Evolutionary conservation across 2,888 invertebrate genomes (phyloP), one percentile per base, ranked within the genome.

Genomic region (Agapetus fuscipes): DNA sequence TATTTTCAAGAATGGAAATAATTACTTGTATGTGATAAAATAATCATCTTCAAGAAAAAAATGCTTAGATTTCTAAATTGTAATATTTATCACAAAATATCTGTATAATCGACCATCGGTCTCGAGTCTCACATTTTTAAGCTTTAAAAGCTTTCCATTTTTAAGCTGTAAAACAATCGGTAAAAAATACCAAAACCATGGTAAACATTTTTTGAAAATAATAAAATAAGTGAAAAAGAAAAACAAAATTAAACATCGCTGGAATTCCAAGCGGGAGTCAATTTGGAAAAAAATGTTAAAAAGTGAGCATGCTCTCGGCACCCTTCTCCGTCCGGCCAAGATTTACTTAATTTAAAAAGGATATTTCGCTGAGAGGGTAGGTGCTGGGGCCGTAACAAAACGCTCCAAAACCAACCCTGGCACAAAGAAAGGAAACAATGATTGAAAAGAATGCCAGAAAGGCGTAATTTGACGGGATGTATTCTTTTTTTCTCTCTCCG

Each of bases 281-380:
- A n/a, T n/a, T n/a, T n/a, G n/a, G n/a, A n/a, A n/a, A n/a, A n/a
- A n/a, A n/a, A n/a, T n/a, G n/a, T n/a, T n/a, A n/a, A n/a, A n/a
- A n/a, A n/a, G n/a, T n/a, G n/a, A n/a, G n/a, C n/a, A n/a, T n/a
- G n/a, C n/a, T n/a, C n/a, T n/a, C n/a, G n/a, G n/a, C n/a, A n/a
- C n/a, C n/a, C n/a, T n/a, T n/a, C n/a, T n/a, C n/a, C n/a, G n/a
- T n/a, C n/a, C n/a, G n/a, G n/a, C n/a, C n/a, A n/a, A n/a, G 27
- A 27, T 27, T 27, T 27, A 27, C 27, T 27, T 27, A 27, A 27
- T 27, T 27, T 27, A 27, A 27, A 27, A 27, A n/a, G 27, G 27
- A 27, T 27, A 11, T n/a, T 27, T 27, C n/a, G 4, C 27, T n/a
- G n/a, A n/a, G n/a, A n/a, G n/a, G n/a, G n/a, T n/a, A n/a, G n/a